These are phyloP conservation scores for Danio jaintianensis DNA, from an alignment of 2,797 vertebrate genomes.

Conservation along the genomic window DNA sequence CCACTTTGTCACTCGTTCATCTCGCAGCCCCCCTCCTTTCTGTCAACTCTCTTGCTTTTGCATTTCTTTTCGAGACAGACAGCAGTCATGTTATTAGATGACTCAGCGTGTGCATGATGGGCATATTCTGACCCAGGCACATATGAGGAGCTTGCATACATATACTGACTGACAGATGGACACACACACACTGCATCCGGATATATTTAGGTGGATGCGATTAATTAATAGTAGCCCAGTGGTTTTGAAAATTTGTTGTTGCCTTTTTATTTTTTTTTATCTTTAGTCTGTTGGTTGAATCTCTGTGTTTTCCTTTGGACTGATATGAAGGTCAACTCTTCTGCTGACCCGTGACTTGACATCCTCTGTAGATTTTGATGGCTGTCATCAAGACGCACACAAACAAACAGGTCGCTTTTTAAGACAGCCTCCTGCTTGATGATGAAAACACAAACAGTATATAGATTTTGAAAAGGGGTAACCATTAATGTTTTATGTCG, in stretches of 20 bases:
- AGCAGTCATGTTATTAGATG: conserved; percentile 51
- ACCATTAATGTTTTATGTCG: conserved; percentile 14
- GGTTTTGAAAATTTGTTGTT: conserved; percentile 16
- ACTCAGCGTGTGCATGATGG: conserved; percentile 20
- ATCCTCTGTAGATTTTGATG: conserved; percentile 15
- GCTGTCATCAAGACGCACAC: conserved; percentile 32
- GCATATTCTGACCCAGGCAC: conserved; percentile 25
- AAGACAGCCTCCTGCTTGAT: background rate
- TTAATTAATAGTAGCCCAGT: background rate
- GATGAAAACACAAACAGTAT: background rate
- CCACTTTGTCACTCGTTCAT: conserved; percentile 22
- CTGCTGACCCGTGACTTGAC: conserved; percentile 28
- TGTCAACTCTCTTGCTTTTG: conserved; percentile 7
- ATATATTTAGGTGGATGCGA: background rate
- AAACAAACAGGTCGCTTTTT: background rate
- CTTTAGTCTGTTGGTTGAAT: background rate
- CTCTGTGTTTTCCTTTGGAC: background rate
- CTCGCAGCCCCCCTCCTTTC: background rate
- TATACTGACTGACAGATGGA: conserved; percentile 23
- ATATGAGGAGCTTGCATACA: background rate
- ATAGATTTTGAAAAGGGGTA: conserved; percentile 10
- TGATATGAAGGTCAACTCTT: conserved; percentile 13
- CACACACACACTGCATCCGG: background rate
- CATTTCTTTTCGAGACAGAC: conserved; percentile 37
- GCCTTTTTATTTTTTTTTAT: background rate